Conservation (phyloP, 64 coral and sea anemone genomes). For the Pocillopora damicornis region DNA sequence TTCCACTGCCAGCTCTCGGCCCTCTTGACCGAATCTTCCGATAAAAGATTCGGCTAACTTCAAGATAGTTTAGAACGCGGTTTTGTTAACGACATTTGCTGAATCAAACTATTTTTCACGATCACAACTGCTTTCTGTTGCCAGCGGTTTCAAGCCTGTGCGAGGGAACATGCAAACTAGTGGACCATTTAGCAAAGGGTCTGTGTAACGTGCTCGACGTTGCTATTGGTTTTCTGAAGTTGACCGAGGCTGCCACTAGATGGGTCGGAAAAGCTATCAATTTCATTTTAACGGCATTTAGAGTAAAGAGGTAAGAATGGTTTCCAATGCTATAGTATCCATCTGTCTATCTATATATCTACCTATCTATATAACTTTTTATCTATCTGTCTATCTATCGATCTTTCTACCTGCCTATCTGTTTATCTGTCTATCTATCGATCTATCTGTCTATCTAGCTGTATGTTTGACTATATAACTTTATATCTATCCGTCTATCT, state of each 20-base stretch:
- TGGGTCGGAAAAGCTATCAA: conserved; percentile 94
- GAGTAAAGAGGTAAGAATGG: conserved; percentile 55
- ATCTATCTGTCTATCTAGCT: no score
- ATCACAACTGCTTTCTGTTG: neutral
- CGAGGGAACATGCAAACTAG: conserved; percentile 66
- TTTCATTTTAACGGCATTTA: conserved; percentile 74
- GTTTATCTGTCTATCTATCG: no score
- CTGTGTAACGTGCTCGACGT: conserved; percentile 81
- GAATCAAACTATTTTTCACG: neutral
- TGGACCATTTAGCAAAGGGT: conserved; percentile 81
- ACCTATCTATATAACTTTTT: no score
- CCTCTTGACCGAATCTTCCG: no score
- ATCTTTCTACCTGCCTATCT: no score
- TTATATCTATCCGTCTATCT: no score
- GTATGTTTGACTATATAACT: no score
- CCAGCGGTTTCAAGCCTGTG: conserved; percentile 66
- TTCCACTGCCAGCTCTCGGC: no score
- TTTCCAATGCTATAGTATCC: neutral
- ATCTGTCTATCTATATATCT: neutral
- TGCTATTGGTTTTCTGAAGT: conserved; percentile 76
- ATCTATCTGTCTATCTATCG: no score
- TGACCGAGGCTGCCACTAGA: conserved; percentile 67
- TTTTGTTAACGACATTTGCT: no score
- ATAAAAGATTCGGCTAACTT: no score
- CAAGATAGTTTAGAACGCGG: no score